Conservation (phyloP, 2,797 vertebrate species). For the Rhinella marina region DNA sequence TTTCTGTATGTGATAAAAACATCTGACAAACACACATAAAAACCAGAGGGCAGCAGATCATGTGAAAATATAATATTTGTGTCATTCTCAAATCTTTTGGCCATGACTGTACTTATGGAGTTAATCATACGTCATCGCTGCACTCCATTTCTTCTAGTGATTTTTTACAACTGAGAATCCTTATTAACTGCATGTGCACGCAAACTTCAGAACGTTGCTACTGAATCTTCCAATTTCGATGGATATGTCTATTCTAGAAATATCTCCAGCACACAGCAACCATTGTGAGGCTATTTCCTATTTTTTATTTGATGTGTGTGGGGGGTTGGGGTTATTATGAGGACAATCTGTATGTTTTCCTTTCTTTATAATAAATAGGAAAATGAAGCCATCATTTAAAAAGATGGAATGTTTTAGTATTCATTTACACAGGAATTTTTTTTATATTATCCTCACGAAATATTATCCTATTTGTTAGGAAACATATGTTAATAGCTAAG, state of each 20-base stretch:
- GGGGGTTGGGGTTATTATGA: slow-evolving; percentile 30
- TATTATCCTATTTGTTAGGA: not conserved
- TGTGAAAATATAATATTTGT: no score
- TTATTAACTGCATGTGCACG: slow-evolving; percentile 30
- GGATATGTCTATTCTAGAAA: not conserved
- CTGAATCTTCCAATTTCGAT: slow-evolving; percentile 2
- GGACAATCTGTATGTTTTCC: slow-evolving; percentile 28
- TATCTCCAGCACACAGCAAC: slow-evolving; percentile 14
- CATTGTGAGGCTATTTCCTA: slow-evolving; percentile 11
- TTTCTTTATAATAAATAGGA: not conserved
- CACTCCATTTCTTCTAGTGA: not conserved
- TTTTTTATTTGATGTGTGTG: slow-evolving; percentile 19
- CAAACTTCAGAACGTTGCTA: slow-evolving; percentile 12
- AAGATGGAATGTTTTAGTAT: not conserved
- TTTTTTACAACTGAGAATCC: not conserved
- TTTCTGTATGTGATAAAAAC: no score
- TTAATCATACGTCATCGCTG: no score
- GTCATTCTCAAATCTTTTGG: no score
- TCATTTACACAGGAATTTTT: not conserved
- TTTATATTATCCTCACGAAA: not conserved
- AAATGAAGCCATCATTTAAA: not conserved
- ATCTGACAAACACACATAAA: no score
- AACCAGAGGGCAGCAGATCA: no score
- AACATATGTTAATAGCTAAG: not conserved
- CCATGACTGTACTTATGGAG: no score